These are phyloP conservation scores for Bagarius yarrelli DNA, from an alignment of 2,113 vertebrate species.

Conservation along the genomic window DNA sequence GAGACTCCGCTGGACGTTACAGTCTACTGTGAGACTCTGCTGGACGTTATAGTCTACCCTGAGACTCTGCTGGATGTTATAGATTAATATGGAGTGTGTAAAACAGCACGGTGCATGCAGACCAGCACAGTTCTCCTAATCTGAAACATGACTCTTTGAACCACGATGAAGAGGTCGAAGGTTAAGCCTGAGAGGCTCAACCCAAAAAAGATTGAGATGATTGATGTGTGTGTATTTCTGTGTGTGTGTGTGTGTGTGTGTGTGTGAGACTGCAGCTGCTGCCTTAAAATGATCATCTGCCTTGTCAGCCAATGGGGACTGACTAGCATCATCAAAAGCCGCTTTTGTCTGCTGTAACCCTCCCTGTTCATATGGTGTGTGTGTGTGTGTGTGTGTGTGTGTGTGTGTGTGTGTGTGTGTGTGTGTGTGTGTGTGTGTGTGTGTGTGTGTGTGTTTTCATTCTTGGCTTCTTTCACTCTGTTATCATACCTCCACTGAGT, in stretches of 20 bases:
- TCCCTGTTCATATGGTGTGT: constrained; percentile 49
- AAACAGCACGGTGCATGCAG: not conserved
- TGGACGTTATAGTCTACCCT: too few relatives aligned
- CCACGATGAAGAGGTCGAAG: not conserved
- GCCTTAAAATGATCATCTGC: constrained; percentile 26
- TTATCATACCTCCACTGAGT: not conserved
- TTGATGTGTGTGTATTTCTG: constrained; percentile 5
- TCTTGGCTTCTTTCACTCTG: not conserved
- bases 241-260: not conserved
- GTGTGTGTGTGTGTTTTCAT: not conserved
- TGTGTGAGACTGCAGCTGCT: constrained; percentile 47
- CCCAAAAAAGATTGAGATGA: not conserved
- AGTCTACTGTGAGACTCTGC: too few relatives aligned
- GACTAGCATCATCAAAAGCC: constrained; percentile 8
- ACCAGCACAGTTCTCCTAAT: not conserved
- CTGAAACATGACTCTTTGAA: constrained; percentile 1
- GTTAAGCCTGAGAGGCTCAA: constrained; percentile 1
- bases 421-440: constrained; percentile 3
- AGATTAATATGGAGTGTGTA: too few relatives aligned
- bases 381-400: constrained; percentile 47
- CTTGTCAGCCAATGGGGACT: constrained; percentile 10
- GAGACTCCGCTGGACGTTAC: too few relatives aligned
- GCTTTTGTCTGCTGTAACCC: constrained; percentile 42
- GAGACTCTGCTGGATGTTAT: too few relatives aligned
- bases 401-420: constrained; percentile 30